phyloP scores from a whole-genome alignment of 2,113 vertebrate genomes.

The Salvelinus alpinus region DNA sequence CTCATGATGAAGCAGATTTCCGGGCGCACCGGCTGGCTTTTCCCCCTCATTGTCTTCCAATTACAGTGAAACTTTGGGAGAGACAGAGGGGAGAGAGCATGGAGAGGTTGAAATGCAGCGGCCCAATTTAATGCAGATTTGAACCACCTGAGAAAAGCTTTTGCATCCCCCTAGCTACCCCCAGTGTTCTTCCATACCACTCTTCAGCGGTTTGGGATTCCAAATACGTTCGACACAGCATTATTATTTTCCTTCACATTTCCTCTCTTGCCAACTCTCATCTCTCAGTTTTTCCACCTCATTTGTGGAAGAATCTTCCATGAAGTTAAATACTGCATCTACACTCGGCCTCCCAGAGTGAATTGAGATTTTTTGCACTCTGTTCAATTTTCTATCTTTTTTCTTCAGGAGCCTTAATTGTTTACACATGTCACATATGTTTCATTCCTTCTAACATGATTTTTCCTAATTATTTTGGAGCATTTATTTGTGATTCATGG shows the following conservation, averaged over 20 bases:
- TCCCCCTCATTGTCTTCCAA: slow-evolving; percentile 51
- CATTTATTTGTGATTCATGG: slow-evolving; percentile 57
- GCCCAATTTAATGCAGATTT: slow-evolving; percentile 64
- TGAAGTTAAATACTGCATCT: slow-evolving; percentile 61
- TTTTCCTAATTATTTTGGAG: slow-evolving; percentile 66
- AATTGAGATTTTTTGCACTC: slow-evolving; percentile 45
- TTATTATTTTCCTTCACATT: slow-evolving; percentile 69
- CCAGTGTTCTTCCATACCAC: slow-evolving; percentile 25
- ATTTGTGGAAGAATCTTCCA: slow-evolving; percentile 70
- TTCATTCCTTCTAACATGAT: slow-evolving; percentile 65
- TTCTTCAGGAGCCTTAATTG: slow-evolving; percentile 48
- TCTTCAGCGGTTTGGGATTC: slow-evolving; percentile 49
- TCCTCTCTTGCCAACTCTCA: slow-evolving; percentile 48
- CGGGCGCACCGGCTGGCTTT: slow-evolving; percentile 32
- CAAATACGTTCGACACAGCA: slow-evolving; percentile 48
- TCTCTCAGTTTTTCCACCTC: slow-evolving; percentile 68
- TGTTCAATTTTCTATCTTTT: slow-evolving; percentile 7
- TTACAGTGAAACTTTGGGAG: slow-evolving; percentile 43
- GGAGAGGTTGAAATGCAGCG: slow-evolving; percentile 32
- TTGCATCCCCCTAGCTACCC: not conserved
- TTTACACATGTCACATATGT: slow-evolving; percentile 59
- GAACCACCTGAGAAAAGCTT: slow-evolving; percentile 12
- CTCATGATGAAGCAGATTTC: slow-evolving; percentile 50
- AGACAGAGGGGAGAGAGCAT: slow-evolving; percentile 1
- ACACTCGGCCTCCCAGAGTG: too few species aligned